These are phyloP conservation scores for Panthera tigris DNA, from an alignment of 2,113 vertebrate genomes.

Conservation along the genomic window DNA sequence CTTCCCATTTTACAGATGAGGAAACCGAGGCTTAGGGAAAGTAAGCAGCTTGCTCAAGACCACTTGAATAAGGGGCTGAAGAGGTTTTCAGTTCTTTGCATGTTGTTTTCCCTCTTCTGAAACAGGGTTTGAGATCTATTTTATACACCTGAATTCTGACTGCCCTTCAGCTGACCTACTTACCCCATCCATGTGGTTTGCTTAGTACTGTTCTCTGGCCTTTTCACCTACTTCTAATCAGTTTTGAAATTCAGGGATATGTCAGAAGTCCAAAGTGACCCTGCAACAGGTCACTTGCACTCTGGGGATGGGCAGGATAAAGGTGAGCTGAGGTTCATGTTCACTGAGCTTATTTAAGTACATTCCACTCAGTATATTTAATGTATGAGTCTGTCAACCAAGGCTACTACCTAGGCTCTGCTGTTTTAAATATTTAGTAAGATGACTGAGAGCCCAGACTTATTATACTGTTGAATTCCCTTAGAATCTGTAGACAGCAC, in stretches of 20 bases:
- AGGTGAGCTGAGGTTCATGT: background rate
- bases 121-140: background rate
- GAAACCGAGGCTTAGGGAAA: background rate
- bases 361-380: background rate
- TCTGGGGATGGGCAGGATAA: background rate
- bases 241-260: background rate
- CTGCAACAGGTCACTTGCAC: background rate
- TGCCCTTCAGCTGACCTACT: background rate
- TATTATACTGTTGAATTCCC: background rate
- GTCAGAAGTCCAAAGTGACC: background rate
- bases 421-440: constrained; percentile 43
- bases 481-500: background rate
- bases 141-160: background rate
- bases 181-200: background rate
- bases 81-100: background rate
- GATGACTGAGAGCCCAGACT: background rate
- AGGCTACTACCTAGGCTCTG: background rate
- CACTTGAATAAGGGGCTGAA: background rate
- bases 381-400: background rate
- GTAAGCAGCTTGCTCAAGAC: background rate
- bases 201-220: background rate
- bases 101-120: background rate
- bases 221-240: constrained; percentile 27
- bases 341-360: background rate
- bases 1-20: background rate